Evolutionary conservation across 2,888 invertebrate genomes (phyloP), one percentile per base, ranked within the genome.

Genomic region (Nomada goodeniana): DNA sequence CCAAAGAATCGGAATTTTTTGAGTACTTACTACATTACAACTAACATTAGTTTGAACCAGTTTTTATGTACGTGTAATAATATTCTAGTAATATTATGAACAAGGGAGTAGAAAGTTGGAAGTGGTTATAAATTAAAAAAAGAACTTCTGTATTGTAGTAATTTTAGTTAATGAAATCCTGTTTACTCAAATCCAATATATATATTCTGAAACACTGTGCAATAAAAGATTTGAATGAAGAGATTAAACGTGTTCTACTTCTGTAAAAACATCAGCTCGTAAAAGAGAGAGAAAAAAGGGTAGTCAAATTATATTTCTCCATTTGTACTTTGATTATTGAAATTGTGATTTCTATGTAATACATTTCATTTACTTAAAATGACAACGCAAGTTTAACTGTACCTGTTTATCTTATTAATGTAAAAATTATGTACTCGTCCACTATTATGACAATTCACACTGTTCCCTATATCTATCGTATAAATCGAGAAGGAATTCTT

Each of bases 341-440:
- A 7, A n/a, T 3, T 2, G 15, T 23, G n/a, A 68, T 50, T 55
- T 42, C 23, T 50, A 20, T 57, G 50, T 65, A 72, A 47, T 50
- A 52, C 20, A 29, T 42, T 44, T 15, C 20, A 50, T 36, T 44
- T 67, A n/a, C 69, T 47, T 50, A 64, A 72, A 73, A 18, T 73
- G 13, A 52, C 60, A n/a, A 52, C 57, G 70, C 50, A 50, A 47
- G 20, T 59, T 42, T 53, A 52, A 60, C 67, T 84, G 65, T 74
- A 80, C 73, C 83, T 65, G 20, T 73, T 65, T 70, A 50, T 69
- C 11, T 67, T 42, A 55, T 60, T 78, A 18, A 60, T 26, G 50
- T 78, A 53, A 67, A 68, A 82, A 65, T 72, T 9, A 29, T 60
- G 71, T 80, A 50, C 67, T 84, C 73, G 69, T 65, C 47, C 67